These are phyloP conservation scores for Myotis planiceps DNA, from an alignment of 2,797 vertebrate genomes.

Conservation along the genomic window DNA sequence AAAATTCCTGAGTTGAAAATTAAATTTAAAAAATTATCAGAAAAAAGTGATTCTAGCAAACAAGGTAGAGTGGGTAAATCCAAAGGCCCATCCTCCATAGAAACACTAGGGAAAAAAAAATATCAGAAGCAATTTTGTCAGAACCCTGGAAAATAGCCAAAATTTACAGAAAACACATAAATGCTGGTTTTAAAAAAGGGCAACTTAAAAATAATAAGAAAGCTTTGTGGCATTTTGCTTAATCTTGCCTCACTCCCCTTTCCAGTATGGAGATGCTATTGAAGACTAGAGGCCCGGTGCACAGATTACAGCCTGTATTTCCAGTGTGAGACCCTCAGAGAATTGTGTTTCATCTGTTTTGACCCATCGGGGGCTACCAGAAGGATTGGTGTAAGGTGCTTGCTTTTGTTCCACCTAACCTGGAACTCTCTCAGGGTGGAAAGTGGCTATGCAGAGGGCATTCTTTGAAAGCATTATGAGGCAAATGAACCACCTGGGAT, in stretches of 20 bases:
- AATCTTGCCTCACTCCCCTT: background rate
- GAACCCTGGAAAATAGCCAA: background rate
- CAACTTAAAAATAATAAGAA: background rate
- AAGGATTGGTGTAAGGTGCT: background rate
- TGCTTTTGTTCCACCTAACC: background rate
- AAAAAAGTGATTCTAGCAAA: background rate
- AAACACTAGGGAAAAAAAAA: background rate
- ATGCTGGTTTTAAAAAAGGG: background rate
- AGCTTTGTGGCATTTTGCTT: background rate
- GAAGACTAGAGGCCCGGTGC: background rate
- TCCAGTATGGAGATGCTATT: background rate
- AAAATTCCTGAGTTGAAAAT: background rate
- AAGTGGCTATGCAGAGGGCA: background rate
- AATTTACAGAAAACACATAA: background rate
- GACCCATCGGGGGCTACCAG: background rate
- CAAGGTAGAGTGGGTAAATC: background rate
- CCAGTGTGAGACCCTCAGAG: background rate
- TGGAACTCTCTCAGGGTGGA: background rate
- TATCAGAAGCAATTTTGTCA: background rate
- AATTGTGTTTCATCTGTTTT: background rate
- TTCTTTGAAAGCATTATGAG: background rate
- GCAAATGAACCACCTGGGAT: background rate
- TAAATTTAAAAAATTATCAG: background rate
- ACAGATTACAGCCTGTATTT: no score
- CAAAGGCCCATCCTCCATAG: background rate